phyloP scores from a whole-genome alignment of 30 jellyfish, hydroid and myxozoan genomes.

The Hydractinia echinata region DNA sequence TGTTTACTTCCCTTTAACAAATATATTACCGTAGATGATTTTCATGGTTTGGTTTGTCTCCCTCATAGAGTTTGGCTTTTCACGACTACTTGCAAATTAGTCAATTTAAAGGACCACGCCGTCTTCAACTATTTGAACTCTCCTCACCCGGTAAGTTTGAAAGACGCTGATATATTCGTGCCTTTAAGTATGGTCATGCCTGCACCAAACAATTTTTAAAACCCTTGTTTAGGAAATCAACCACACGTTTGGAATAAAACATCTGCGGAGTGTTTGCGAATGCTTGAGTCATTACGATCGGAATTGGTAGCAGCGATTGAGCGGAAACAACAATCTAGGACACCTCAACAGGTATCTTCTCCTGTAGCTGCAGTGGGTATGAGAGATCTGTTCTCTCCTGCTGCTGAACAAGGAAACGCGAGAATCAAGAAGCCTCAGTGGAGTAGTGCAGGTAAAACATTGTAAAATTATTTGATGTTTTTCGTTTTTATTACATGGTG shows the following conservation, averaged over 20 bases:
- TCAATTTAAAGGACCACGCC: background rate
- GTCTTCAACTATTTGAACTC: constrained; percentile 1
- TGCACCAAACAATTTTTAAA: background rate
- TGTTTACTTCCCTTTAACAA: background rate
- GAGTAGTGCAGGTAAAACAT: too few relatives aligned
- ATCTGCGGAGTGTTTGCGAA: constrained; percentile 1
- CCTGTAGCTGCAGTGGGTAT: background rate
- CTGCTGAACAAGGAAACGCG: background rate
- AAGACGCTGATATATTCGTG: background rate
- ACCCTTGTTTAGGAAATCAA: background rate
- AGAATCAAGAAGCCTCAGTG: too few relatives aligned
- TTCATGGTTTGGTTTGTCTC: background rate
- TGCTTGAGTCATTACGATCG: background rate
- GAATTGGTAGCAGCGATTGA: background rate
- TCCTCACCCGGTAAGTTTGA: background rate
- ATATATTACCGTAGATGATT: too few relatives aligned
- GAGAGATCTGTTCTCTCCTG: background rate
- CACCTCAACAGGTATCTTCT: background rate
- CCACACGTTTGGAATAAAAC: constrained; percentile 1
- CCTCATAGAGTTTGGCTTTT: background rate
- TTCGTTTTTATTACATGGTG: too few relatives aligned
- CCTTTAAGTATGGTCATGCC: background rate
- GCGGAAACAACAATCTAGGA: background rate
- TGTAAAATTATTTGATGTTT: too few relatives aligned
- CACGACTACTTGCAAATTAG: background rate